phyloP scores from a whole-genome alignment of 2,113 vertebrate species.

The Heterotilapia buettikoferi region DNA sequence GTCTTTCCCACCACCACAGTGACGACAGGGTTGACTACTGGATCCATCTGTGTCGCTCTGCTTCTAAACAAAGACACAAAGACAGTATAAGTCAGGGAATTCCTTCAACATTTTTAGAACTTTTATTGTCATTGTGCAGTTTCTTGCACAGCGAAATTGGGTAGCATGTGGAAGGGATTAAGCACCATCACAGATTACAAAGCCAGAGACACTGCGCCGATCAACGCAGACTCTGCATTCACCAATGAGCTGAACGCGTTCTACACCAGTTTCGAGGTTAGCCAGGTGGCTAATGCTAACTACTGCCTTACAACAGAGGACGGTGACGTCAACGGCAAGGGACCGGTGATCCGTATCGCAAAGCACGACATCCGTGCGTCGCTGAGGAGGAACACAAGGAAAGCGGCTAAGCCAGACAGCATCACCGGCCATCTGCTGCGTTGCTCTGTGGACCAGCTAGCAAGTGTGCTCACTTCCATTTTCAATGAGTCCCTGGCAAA shows the following conservation, averaged over 20 bases:
- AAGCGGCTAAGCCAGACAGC: neutral
- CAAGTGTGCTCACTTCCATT: neutral
- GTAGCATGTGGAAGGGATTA: neutral
- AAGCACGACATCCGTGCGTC: rapidly evolving
- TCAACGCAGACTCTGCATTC: neutral
- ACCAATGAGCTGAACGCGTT: neutral
- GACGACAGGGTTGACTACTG: rapidly evolving
- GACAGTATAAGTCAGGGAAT: neutral
- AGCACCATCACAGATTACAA: neutral
- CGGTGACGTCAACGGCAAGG: rapidly evolving
- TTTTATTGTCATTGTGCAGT: neutral
- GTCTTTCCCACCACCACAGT: neutral
- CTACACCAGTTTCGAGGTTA: rapidly evolving
- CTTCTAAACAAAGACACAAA: neutral
- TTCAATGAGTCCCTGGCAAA: neutral
- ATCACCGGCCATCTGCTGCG: rapidly evolving
- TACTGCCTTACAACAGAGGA: neutral
- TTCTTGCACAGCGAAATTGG: neutral
- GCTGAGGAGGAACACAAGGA: neutral
- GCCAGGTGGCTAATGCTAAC: neutral
- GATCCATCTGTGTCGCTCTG: neutral
- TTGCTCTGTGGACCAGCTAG: neutral
- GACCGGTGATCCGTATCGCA: neutral
- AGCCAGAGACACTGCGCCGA: neutral
- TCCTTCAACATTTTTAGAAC: neutral